These are phyloP conservation scores for Gobius niger DNA, from an alignment of 2,113 vertebrate species.

Conservation along the genomic window DNA sequence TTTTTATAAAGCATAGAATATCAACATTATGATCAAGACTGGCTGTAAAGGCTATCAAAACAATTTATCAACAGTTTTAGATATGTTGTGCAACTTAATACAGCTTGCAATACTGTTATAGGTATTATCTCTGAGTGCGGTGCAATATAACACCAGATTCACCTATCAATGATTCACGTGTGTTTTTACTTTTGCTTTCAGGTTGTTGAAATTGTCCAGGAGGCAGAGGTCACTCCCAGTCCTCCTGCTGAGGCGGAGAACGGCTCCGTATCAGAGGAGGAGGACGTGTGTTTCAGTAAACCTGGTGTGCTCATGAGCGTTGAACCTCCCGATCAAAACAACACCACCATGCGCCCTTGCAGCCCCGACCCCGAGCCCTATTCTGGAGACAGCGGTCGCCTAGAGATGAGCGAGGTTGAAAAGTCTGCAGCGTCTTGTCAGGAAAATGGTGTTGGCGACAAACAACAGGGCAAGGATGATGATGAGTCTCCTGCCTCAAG, in stretches of 20 bases:
- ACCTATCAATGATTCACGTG: not conserved
- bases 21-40: too few relatives aligned
- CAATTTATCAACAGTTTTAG: too few relatives aligned
- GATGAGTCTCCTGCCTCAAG: conserved; percentile 45
- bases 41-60: too few relatives aligned
- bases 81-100: too few relatives aligned
- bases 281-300: conserved; percentile 57
- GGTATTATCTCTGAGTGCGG: too few relatives aligned
- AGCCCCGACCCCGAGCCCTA: not conserved
- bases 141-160: not conserved
- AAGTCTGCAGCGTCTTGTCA: conserved; percentile 10
- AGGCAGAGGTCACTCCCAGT: not conserved
- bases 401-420: conserved; percentile 45
- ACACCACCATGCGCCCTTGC: conserved; percentile 1
- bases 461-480: conserved; percentile 65
- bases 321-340: not conserved
- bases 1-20: too few relatives aligned
- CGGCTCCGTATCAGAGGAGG: not conserved
- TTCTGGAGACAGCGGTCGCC: conserved; percentile 36
- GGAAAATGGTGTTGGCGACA: conserved; percentile 40
- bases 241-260: not conserved
- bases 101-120: too few relatives aligned
- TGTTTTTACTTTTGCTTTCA: conserved; percentile 20
- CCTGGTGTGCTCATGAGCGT: conserved; percentile 57
- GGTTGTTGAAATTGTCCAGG: conserved; percentile 22